Percentiles rank a stretch among this genome's conserved stretches.
These are phyloP conservation scores for Loxodonta africana DNA, from an alignment of 2,113 vertebrate species.

Conservation along the genomic window DNA sequence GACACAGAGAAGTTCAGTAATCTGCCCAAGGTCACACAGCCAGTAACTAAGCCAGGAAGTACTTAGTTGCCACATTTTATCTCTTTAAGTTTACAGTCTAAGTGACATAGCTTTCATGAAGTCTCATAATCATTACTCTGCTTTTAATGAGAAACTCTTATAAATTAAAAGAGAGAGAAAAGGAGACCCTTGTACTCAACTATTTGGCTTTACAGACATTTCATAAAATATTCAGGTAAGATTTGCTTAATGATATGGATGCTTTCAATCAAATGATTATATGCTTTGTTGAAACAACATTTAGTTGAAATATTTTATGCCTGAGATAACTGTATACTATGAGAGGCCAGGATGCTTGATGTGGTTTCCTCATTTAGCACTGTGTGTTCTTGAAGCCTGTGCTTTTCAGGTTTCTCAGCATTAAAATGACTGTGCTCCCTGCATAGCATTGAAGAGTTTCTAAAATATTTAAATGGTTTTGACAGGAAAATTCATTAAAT, in stretches of 20 bases:
- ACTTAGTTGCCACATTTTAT: background rate
- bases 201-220: background rate
- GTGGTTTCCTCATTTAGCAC: background rate
- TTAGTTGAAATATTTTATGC: background rate
- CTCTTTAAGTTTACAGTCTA: background rate
- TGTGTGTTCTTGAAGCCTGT: background rate
- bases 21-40: background rate
- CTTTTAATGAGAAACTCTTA: slow-evolving; percentile 8
- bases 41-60: background rate
- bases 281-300: slow-evolving; percentile 26
- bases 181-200: background rate
- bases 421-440: background rate
- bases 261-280: background rate
- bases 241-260: background rate
- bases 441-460: background rate
- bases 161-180: background rate
- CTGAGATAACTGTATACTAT: background rate
- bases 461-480: background rate
- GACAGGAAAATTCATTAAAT: background rate
- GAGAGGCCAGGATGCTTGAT: background rate
- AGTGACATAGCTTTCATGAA: background rate
- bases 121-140: background rate
- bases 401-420: background rate
- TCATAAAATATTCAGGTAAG: background rate
- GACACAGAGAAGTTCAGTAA: background rate